Conservation (phyloP, 92 coral and sea anemone species). For the Epizoanthus ramosus region DNA sequence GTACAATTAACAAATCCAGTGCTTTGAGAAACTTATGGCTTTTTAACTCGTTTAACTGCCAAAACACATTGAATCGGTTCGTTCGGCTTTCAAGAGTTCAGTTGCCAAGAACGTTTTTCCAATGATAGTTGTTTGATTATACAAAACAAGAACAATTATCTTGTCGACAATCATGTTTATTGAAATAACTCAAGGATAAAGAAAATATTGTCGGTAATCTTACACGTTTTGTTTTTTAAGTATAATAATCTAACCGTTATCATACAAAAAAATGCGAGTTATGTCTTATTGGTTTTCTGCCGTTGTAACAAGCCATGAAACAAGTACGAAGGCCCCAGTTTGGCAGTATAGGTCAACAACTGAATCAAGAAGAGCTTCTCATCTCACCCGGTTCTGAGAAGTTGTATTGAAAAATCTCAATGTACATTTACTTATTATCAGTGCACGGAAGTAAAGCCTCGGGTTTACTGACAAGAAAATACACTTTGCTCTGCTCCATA, state of each 20-base stretch:
- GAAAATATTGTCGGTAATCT: not conserved
- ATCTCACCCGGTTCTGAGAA: not conserved
- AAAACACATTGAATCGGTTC: conserved; percentile 3
- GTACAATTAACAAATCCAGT: too few species aligned
- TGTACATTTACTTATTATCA: too few species aligned
- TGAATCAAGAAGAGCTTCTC: too few species aligned
- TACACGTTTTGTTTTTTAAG: not conserved
- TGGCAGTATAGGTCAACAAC: too few species aligned
- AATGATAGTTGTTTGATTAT: not conserved
- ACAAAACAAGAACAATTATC: not conserved
- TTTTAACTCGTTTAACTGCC: not conserved
- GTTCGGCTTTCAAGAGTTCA: not conserved
- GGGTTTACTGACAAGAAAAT: not conserved
- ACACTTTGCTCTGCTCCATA: not conserved
- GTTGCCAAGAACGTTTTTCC: too few species aligned
- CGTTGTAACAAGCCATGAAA: too few species aligned
- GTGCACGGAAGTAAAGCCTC: too few species aligned
- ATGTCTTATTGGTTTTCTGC: too few species aligned
- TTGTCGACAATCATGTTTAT: not conserved
- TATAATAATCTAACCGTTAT: not conserved
- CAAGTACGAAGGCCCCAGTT: too few species aligned
- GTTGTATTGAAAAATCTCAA: not conserved
- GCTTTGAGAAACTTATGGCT: not conserved
- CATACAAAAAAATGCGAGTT: too few species aligned
- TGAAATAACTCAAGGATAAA: not conserved